Evolutionary conservation across 2,113 vertebrate genomes (phyloP), one percentile per base, ranked within the genome.

Genomic region (Gallinago jamesoni): DNA sequence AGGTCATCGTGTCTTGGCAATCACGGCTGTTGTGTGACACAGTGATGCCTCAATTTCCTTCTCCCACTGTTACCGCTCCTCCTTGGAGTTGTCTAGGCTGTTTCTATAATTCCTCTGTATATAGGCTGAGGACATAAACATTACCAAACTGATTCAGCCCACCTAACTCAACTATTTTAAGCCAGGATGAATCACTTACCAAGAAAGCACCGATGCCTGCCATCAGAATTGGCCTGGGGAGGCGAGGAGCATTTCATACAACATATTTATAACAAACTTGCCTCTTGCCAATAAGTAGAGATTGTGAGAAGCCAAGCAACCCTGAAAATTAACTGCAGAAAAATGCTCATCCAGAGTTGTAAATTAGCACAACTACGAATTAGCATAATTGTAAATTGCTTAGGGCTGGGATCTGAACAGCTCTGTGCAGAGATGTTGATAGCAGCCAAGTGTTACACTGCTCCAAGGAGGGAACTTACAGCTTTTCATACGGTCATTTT

Each of bases 21-120:
- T 47, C 33, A 6, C 0, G 1, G 39, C 53, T 68, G 37, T 14
- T 31, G 50, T 57, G 56, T 56, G 67, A 53, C 59, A 78, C 24
- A 30, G 27, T 9, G 31, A 28, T 60, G 43, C 25, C 70, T 66
- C 2, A 0, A 15, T 64, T 72, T 86, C 70, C 35, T 63, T 8
- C 15, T 25, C 63, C 55, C 1, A 0, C 30, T 23, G 10, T 19
- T 76, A 30, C 62, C 0, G 2, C 35, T 76, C 24, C 14, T 55
- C 33, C 43, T 78, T 35, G 47, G 21, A 57, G 55, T 43, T 56
- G 31, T 30, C 55, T 79, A 50, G 43, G 37, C n/a, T 79, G 47
- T 27, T 90, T 63, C 39, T 48, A 4, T 12, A 14, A 70, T 14
- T 4, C 16, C 6, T 73, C 66, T 1, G 1, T 63, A 25, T 22